Percentiles rank a stretch among this genome's conserved stretches.
phyloP scores from a whole-genome alignment of 2,797 vertebrate species.

The Phataginus tetradactyla region DNA sequence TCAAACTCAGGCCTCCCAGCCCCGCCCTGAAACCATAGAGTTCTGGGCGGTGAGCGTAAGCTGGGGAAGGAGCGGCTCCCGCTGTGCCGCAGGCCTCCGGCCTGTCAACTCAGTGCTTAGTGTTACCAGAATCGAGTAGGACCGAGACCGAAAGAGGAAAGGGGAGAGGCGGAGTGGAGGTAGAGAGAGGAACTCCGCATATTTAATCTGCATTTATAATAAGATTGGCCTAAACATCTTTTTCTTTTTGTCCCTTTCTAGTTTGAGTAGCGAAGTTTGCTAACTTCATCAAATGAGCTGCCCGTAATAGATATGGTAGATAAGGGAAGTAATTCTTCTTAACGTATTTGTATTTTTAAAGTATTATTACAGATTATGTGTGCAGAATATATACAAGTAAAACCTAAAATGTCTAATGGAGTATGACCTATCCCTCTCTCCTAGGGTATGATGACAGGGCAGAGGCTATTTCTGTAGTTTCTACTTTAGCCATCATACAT shows the following conservation, averaged over 20 bases:
- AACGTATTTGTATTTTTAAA: not conserved
- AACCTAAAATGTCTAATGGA: not conserved
- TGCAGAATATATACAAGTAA: not conserved
- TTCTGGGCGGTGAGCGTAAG: not conserved
- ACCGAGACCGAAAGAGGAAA: not conserved
- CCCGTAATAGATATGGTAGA: not conserved
- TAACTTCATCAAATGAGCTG: not conserved
- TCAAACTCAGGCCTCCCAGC: slow-evolving; percentile 68
- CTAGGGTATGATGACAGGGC: not conserved
- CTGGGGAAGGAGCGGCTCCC: not conserved
- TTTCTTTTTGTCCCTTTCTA: not conserved
- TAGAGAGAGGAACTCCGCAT: too few relatives aligned
- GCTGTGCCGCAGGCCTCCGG: not conserved
- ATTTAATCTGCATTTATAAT: not conserved
- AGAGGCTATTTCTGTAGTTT: not conserved
- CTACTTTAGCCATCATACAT: not conserved
- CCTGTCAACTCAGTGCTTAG: accelerated
- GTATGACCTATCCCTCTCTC: not conserved
- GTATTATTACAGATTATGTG: not conserved
- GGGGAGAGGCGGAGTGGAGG: too few relatives aligned
- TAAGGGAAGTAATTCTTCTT: slow-evolving; percentile 18
- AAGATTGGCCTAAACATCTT: not conserved
- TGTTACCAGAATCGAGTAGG: not conserved
- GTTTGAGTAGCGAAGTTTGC: not conserved
- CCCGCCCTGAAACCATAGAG: slow-evolving; percentile 69